A percentile compares a stretch with the other conserved stretches of the same genome.
phyloP scores from a whole-genome alignment of 2,113 vertebrate species.

The Dolichotis patagonum region DNA sequence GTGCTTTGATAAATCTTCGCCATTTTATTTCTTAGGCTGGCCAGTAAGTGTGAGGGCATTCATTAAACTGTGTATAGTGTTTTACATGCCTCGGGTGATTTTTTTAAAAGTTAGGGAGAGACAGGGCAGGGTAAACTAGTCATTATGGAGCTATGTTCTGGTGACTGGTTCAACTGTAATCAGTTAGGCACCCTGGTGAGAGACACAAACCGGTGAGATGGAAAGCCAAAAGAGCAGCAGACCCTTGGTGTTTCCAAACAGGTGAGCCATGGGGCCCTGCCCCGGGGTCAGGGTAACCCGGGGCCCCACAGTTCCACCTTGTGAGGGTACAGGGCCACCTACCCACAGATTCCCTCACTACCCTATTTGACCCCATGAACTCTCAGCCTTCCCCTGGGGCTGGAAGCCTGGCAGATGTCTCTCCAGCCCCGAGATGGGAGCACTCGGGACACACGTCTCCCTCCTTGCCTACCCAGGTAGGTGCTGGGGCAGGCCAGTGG shows the following conservation, averaged over 20 bases:
- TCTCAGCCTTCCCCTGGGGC: neutral
- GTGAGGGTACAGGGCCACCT: neutral
- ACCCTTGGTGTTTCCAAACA: neutral
- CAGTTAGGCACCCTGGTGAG: neutral
- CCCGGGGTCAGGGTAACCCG: neutral
- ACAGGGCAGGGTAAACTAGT: neutral
- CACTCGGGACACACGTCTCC: neutral
- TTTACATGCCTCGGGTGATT: neutral
- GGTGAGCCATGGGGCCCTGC: neutral
- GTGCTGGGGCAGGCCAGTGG: neutral
- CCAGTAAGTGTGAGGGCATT: neutral
- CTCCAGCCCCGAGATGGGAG: neutral
- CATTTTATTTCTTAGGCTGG: neutral
- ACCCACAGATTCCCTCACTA: neutral
- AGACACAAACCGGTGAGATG: neutral
- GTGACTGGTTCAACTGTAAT: neutral
- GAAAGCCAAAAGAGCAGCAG: neutral
- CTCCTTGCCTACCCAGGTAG: neutral
- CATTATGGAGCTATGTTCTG: neutral
- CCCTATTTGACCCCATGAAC: too few species aligned
- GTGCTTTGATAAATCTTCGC: neutral
- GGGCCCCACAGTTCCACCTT: neutral
- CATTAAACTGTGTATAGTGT: neutral
- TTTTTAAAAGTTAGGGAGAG: neutral
- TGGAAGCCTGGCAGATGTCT: neutral